Conservation (phyloP, 2,797 vertebrate species). For the Sphenopsis melanotis region DNA sequence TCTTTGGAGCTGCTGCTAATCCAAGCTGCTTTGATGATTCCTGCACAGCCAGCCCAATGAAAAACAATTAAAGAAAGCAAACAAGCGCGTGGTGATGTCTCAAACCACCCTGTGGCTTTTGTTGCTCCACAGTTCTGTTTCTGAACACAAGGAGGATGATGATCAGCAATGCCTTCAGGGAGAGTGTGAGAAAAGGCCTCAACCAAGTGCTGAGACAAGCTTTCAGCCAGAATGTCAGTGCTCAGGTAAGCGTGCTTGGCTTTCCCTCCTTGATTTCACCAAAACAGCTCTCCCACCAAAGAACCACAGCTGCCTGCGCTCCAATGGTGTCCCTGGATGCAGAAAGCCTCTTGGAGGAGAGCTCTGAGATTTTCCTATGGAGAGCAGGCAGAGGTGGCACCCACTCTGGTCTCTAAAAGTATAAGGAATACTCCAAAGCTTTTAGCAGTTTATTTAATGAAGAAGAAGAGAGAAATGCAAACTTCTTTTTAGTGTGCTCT, state of each 20-base stretch:
- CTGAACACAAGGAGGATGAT: conserved; percentile 88
- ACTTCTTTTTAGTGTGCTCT: background rate
- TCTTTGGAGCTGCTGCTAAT: background rate
- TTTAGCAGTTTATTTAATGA: background rate
- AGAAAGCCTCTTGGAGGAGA: background rate
- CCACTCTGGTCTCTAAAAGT: background rate
- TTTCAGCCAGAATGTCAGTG: conserved; percentile 84
- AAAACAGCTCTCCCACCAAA: background rate
- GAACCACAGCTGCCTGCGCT: background rate
- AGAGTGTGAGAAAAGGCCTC: conserved; percentile 87
- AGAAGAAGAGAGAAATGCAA: background rate
- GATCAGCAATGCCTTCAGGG: conserved; percentile 83
- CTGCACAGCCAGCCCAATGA: background rate
- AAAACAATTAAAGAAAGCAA: background rate
- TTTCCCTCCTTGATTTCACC: background rate
- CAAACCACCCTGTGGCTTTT: background rate
- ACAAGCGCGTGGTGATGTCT: background rate
- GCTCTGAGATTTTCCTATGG: background rate
- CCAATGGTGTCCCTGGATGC: background rate
- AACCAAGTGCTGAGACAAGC: conserved; percentile 87
- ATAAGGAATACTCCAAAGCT: background rate
- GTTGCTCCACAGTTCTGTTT: conserved; percentile 82
- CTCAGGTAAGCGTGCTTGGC: conserved; percentile 79
- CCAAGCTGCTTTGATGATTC: background rate
- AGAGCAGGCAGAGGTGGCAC: background rate